Percentiles rank a stretch among this genome's conserved stretches.
Evolutionary conservation across 2,797 vertebrate genomes (phyloP).

Genomic region (Moxostoma hubbsi): DNA sequence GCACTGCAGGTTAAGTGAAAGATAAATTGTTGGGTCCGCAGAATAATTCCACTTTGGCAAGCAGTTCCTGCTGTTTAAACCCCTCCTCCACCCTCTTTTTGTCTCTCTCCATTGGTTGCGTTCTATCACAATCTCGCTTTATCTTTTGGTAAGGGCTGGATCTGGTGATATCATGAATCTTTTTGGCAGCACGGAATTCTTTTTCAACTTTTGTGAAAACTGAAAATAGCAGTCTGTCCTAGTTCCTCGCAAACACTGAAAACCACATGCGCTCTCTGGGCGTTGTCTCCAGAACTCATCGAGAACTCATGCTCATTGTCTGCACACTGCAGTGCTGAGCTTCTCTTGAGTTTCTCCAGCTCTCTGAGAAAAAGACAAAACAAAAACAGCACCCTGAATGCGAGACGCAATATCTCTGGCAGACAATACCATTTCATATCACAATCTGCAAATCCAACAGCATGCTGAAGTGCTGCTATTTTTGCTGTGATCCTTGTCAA

Average conservation of each 20-base stretch:
- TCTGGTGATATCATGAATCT: conserved; percentile 53
- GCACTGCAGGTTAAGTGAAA: conserved; percentile 42
- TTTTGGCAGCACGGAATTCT: conserved; percentile 49
- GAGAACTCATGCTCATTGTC: conserved; percentile 41
- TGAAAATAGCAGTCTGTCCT: conserved; percentile 52
- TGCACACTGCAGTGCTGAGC: conserved; percentile 26
- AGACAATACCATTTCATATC: conserved; percentile 52
- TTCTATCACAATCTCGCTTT: conserved; percentile 34
- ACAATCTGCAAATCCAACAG: conserved; percentile 43
- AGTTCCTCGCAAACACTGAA: conserved; percentile 49
- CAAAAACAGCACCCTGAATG: conserved; percentile 14
- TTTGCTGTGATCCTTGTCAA: conserved; percentile 50
- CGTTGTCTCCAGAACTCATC: conserved; percentile 37
- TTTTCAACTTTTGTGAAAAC: conserved; percentile 46
- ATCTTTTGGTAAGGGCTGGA: conserved; percentile 37
- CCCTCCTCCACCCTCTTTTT: conserved; percentile 5
- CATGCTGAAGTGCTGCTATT: conserved; percentile 41
- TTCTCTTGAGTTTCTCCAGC: neutral
- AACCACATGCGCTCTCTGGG: conserved; percentile 43
- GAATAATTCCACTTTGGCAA: conserved; percentile 53
- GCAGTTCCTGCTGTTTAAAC: conserved; percentile 32
- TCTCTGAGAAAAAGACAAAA: neutral
- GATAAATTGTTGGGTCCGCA: conserved; percentile 49
- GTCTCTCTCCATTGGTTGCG: conserved; percentile 14
- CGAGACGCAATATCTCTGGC: conserved; percentile 40